A percentile compares a stretch with the other conserved stretches of the same genome.
These are phyloP conservation scores for Zenarchopterus dispar DNA, from an alignment of 2,797 vertebrate species.

Conservation along the genomic window DNA sequence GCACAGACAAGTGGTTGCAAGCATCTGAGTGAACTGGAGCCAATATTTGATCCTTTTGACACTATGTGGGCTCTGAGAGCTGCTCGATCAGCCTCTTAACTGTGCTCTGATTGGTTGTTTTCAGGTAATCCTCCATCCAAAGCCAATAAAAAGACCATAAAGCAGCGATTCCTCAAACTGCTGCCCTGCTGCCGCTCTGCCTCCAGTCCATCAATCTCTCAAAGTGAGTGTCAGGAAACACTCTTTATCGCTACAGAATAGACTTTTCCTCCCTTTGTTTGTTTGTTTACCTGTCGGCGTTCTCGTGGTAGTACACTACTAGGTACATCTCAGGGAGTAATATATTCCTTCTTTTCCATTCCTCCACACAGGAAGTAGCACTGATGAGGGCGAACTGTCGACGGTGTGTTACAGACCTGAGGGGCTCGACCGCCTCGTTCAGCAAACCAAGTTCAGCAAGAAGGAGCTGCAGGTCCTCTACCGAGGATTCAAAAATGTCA, in stretches of 20 bases:
- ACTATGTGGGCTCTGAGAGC: no score
- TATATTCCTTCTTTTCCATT: background rate
- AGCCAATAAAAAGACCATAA: constrained; percentile 94
- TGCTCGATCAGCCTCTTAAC: constrained; percentile 36
- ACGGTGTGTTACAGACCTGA: constrained; percentile 92
- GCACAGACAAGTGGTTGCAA: constrained; percentile 17
- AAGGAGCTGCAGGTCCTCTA: constrained; percentile 97
- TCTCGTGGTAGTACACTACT: background rate
- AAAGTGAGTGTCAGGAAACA: constrained; percentile 88
- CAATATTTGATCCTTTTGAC: background rate
- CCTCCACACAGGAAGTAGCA: constrained; percentile 84
- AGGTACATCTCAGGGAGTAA: background rate
- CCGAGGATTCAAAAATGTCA: constrained; percentile 94
- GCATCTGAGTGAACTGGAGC: constrained; percentile 13
- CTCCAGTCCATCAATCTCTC: constrained; percentile 88
- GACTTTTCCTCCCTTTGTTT: background rate
- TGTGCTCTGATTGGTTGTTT: constrained; percentile 84
- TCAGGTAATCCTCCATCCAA: constrained; percentile 89
- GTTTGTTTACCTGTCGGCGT: background rate
- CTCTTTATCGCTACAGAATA: background rate
- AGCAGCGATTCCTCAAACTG: constrained; percentile 97
- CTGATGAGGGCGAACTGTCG: constrained; percentile 89
- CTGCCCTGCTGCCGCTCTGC: constrained; percentile 92
- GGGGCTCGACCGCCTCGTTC: constrained; percentile 89
- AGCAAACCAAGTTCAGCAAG: constrained; percentile 93